phyloP scores from a whole-genome alignment of 2,113 vertebrate genomes.

The Capreolus pygargus region DNA sequence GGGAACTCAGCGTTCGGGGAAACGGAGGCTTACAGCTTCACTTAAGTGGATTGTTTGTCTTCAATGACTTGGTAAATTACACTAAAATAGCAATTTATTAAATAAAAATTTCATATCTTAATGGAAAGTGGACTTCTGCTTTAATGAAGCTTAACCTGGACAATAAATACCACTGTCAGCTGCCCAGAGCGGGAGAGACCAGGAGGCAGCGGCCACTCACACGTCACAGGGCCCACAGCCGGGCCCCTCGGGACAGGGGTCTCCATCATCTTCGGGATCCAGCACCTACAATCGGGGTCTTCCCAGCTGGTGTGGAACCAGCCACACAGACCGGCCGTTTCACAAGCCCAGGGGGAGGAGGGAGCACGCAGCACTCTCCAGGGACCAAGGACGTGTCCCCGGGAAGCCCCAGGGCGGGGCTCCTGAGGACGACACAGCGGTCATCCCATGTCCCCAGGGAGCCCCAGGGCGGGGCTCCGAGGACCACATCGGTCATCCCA shows the following conservation, averaged over 20 bases:
- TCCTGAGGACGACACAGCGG: not conserved
- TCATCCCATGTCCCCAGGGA: accelerated
- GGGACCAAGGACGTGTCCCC: not conserved
- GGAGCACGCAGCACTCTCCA: not conserved
- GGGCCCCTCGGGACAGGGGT: not conserved
- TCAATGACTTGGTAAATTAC: not conserved
- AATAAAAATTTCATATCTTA: slow-evolving; percentile 2
- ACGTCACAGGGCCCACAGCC: accelerated
- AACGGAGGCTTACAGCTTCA: not conserved
- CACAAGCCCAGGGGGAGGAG: accelerated
- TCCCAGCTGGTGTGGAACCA: accelerated
- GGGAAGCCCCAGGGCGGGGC: not conserved
- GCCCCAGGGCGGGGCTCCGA: not conserved
- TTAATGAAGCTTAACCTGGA: not conserved
- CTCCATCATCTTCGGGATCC: not conserved
- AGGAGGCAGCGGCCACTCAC: accelerated
- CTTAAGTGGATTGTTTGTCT: slow-evolving; percentile 13
- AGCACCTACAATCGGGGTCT: not conserved
- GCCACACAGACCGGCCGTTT: accelerated
- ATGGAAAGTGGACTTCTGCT: slow-evolving; percentile 5
- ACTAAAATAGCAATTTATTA: slow-evolving; percentile 6
- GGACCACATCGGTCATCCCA: no score
- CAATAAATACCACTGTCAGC: not conserved
- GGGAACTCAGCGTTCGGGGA: not conserved
- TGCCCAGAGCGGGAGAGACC: accelerated